These are phyloP conservation scores for Odontocolon sp. DNA, from an alignment of 2,888 invertebrate genomes.

Conservation along the genomic window DNA sequence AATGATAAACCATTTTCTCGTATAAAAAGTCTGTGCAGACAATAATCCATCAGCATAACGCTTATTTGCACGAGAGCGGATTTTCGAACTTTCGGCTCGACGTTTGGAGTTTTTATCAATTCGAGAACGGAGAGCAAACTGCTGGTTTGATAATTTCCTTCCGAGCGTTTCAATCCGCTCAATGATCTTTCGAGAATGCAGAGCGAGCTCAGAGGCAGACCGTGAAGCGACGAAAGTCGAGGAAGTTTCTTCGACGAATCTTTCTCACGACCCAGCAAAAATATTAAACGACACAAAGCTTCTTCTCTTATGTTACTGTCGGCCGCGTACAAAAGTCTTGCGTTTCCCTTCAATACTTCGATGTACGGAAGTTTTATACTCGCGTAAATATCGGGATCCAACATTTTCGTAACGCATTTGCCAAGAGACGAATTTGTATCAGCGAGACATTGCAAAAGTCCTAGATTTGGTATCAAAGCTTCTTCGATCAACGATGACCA, in stretches of 20 bases:
- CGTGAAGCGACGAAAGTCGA: slow-evolving; percentile 81
- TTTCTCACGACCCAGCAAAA: slow-evolving; percentile 81
- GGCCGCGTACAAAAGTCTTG: slow-evolving; percentile 81
- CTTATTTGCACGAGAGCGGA: slow-evolving; percentile 87
- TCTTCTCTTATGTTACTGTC: slow-evolving; percentile 81
- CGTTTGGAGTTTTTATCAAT: slow-evolving; percentile 74
- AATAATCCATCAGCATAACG: slow-evolving; percentile 85
- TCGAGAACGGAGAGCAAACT: slow-evolving; percentile 79
- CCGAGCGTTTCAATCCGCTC: slow-evolving; percentile 65
- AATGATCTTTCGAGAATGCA: slow-evolving; percentile 77
- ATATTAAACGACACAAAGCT: slow-evolving; percentile 82
- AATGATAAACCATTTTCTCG: slow-evolving; percentile 83
- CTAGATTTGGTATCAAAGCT: slow-evolving; percentile 84
- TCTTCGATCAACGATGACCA: slow-evolving; percentile 85
- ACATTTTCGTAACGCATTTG: slow-evolving; percentile 84
- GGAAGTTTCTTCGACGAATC: slow-evolving; percentile 81
- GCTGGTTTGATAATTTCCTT: slow-evolving; percentile 80
- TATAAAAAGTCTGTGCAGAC: slow-evolving; percentile 84
- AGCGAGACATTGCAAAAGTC: slow-evolving; percentile 84
- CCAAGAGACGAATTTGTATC: slow-evolving; percentile 82
- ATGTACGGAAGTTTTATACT: slow-evolving; percentile 83
- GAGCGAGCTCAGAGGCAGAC: slow-evolving; percentile 80
- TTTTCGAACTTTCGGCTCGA: slow-evolving; percentile 86
- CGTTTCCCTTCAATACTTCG: slow-evolving; percentile 82
- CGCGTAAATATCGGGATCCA: slow-evolving; percentile 85